Conservation (phyloP, 2,888 invertebrate species). For the Agrochola litura region DNA sequence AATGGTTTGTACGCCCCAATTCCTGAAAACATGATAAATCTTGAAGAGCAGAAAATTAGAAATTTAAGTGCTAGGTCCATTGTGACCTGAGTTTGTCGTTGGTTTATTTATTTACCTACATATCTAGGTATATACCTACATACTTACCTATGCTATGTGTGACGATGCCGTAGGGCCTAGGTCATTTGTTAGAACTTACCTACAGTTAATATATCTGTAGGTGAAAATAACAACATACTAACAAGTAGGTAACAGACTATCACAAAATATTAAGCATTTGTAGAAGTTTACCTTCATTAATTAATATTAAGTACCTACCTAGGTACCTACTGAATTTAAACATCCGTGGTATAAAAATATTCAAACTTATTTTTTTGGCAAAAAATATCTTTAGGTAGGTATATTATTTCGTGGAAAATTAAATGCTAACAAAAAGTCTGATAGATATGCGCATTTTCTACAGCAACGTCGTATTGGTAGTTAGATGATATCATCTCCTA, state of each 20-base stretch:
- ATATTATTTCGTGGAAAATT: conserved; percentile 24
- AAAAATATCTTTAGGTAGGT: conserved; percentile 2
- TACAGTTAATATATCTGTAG: background rate
- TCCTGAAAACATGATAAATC: background rate
- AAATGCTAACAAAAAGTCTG: conserved; percentile 16
- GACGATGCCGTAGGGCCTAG: background rate
- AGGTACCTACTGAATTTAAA: no score
- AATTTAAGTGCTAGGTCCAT: background rate
- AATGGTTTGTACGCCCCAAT: background rate
- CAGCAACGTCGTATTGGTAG: conserved; percentile 31
- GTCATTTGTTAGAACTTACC: background rate
- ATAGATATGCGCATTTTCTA: conserved; percentile 42
- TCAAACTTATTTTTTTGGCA: background rate
- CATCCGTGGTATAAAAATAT: background rate
- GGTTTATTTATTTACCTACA: background rate
- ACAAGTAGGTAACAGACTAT: background rate
- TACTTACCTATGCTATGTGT: background rate
- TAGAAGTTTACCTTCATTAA: background rate
- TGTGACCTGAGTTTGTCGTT: background rate
- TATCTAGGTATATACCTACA: background rate
- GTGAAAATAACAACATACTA: conserved; percentile 4
- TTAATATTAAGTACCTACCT: background rate
- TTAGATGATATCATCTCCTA: conserved; percentile 61
- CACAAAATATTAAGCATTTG: background rate
- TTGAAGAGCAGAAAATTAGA: background rate